These are phyloP conservation scores for Cardiocondyla obscurior DNA, from an alignment of 1,140 invertebrate genomes.

Conservation along the genomic window DNA sequence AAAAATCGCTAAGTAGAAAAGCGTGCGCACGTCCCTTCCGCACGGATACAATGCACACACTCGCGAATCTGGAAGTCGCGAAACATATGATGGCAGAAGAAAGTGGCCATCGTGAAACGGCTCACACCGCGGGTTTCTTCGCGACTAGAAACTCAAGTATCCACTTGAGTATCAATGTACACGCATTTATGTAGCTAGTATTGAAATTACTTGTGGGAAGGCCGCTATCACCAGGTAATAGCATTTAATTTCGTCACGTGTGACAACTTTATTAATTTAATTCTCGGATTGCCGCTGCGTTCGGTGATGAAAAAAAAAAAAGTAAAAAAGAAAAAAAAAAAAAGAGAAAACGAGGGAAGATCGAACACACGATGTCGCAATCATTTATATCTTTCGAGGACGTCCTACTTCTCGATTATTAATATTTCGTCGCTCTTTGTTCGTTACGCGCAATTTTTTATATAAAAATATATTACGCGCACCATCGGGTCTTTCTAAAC, in stretches of 20 bases:
- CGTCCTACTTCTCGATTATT: not conserved
- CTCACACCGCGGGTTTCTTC: slow-evolving; percentile 58
- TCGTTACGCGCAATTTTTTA: not conserved
- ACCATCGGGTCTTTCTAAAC: not conserved
- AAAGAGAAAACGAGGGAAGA: not conserved
- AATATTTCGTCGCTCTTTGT: not conserved
- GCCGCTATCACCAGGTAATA: not conserved
- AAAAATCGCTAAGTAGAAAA: not conserved
- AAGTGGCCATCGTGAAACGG: slow-evolving; percentile 69
- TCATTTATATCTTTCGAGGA: not conserved
- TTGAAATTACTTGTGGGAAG: not conserved
- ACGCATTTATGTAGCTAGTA: not conserved
- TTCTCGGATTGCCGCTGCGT: not conserved
- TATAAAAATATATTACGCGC: not conserved
- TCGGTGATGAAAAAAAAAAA: not conserved
- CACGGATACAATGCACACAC: not conserved
- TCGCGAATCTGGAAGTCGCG: slow-evolving; percentile 50
- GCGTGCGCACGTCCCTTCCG: not conserved
- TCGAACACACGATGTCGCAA: not conserved
- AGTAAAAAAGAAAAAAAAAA: not conserved
- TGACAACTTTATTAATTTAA: not conserved
- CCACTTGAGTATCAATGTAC: slow-evolving; percentile 48
- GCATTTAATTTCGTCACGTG: not conserved
- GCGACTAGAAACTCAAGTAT: slow-evolving; percentile 57
- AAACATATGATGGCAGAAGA: slow-evolving; percentile 66